Evolutionary conservation across 2,797 vertebrate genomes (phyloP).

Genomic region (Lagodon rhomboides): DNA sequence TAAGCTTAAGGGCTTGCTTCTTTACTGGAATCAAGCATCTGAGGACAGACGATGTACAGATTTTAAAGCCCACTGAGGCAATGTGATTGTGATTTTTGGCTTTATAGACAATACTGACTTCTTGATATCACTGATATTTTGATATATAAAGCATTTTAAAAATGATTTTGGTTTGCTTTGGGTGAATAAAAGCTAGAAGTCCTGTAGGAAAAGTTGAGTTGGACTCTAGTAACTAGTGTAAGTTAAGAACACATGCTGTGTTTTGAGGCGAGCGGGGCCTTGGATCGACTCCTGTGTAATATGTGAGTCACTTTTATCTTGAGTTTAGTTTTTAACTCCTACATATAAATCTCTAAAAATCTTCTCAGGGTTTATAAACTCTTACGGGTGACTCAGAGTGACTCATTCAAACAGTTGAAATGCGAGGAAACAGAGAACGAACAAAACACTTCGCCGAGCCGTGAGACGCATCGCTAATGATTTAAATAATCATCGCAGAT

Average conservation of each 20-base stretch:
- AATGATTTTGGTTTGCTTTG: background rate
- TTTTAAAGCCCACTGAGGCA: no score
- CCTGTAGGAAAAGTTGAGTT: background rate
- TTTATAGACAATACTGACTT: no score
- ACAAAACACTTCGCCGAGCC: background rate
- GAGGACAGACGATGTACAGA: no score
- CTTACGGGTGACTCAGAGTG: constrained; percentile 1
- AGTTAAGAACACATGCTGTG: background rate
- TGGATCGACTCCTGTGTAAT: background rate
- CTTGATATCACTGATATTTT: background rate
- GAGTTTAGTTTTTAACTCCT: constrained; percentile 6
- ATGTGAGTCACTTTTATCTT: constrained; percentile 1
- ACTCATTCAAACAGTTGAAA: background rate
- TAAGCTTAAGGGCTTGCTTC: no score
- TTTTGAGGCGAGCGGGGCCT: background rate
- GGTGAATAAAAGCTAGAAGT: background rate
- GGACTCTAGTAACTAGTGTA: background rate
- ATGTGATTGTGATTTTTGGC: no score
- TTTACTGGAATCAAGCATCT: no score
- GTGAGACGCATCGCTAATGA: background rate
- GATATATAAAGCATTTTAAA: background rate
- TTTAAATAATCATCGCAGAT: background rate
- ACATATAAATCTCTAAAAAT: constrained; percentile 8
- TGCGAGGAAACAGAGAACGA: background rate
- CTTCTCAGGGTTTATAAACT: constrained; percentile 2